A percentile compares a stretch with the other conserved stretches of the same genome.
phyloP scores from a whole-genome alignment of 2,113 vertebrate genomes.

The Cyanistes caeruleus region DNA sequence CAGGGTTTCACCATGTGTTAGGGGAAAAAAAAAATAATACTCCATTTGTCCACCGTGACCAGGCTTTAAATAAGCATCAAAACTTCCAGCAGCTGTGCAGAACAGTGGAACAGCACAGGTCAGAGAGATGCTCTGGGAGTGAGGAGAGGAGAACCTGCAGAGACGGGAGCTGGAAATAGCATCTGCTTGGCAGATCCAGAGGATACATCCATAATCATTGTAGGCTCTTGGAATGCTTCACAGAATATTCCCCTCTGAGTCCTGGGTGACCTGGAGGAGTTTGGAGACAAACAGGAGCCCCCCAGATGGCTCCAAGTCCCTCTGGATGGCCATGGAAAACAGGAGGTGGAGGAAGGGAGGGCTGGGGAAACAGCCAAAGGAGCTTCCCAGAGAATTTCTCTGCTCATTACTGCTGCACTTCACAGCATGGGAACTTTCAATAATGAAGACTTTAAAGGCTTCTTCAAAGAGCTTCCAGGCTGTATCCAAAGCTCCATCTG shows the following conservation, averaged over 20 bases:
- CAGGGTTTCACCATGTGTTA: slow-evolving; percentile 16
- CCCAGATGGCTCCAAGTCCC: background rate
- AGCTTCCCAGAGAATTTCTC: slow-evolving; percentile 2
- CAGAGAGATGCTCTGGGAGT: background rate
- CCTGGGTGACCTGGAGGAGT: background rate
- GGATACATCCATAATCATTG: background rate
- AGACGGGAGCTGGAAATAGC: background rate
- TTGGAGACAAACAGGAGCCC: background rate
- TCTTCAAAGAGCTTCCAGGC: slow-evolving; percentile 39
- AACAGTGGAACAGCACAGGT: background rate
- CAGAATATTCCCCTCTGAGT: background rate
- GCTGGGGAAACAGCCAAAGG: background rate
- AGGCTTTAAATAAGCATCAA: slow-evolving; percentile 36
- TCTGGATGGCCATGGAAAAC: background rate
- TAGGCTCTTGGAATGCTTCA: background rate
- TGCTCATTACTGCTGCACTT: background rate
- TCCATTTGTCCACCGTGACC: background rate
- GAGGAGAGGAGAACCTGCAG: slow-evolving; percentile 9
- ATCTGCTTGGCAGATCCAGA: background rate
- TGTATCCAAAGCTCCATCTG: slow-evolving; percentile 24
- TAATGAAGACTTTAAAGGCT: slow-evolving; percentile 18
- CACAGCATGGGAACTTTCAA: background rate
- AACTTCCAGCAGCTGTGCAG: slow-evolving; percentile 33
- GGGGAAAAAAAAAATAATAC: background rate
- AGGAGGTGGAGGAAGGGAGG: background rate